Evolutionary conservation across 2,888 invertebrate species (phyloP).

Genomic region (Drosophila suboccidentalis): DNA sequence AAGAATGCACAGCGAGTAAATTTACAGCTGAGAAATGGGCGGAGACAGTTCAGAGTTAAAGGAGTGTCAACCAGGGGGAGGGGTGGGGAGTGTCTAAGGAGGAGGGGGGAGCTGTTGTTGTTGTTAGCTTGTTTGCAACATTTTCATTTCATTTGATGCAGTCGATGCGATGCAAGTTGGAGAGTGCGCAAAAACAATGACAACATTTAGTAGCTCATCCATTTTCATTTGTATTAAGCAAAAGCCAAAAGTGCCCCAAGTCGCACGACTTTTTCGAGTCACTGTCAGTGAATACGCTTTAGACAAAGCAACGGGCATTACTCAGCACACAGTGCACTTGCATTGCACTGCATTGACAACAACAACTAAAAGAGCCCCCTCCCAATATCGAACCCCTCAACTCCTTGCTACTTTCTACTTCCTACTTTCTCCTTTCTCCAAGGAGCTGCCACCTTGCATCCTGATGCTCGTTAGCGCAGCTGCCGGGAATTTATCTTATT

Average conservation of each 20-base stretch:
- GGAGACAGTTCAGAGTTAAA: constrained; percentile 12
- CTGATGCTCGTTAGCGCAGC: constrained; percentile 76
- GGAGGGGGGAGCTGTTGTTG: constrained; percentile 17
- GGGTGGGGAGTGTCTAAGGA: neutral
- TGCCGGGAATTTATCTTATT: constrained; percentile 77
- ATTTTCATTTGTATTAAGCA: constrained; percentile 80
- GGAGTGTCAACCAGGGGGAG: neutral
- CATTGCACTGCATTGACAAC: neutral
- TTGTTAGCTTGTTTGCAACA: constrained; percentile 67
- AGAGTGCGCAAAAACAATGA: constrained; percentile 45
- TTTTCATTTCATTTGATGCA: constrained; percentile 71
- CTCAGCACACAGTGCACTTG: constrained; percentile 39
- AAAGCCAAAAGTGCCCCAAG: constrained; percentile 64
- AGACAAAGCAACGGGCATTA: constrained; percentile 45
- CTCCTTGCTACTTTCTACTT: neutral
- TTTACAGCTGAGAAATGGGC: constrained; percentile 41
- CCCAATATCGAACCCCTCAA: neutral
- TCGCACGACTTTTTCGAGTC: constrained; percentile 45
- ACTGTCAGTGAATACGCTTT: constrained; percentile 25
- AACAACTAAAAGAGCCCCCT: neutral
- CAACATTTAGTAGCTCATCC: constrained; percentile 80
- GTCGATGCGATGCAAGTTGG: constrained; percentile 46
- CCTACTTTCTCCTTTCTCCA: neutral
- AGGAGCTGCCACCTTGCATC: constrained; percentile 34
- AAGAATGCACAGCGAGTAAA: constrained; percentile 44